These are phyloP conservation scores for Xestia xanthographa DNA, from an alignment of 2,888 invertebrate genomes.

Conservation along the genomic window DNA sequence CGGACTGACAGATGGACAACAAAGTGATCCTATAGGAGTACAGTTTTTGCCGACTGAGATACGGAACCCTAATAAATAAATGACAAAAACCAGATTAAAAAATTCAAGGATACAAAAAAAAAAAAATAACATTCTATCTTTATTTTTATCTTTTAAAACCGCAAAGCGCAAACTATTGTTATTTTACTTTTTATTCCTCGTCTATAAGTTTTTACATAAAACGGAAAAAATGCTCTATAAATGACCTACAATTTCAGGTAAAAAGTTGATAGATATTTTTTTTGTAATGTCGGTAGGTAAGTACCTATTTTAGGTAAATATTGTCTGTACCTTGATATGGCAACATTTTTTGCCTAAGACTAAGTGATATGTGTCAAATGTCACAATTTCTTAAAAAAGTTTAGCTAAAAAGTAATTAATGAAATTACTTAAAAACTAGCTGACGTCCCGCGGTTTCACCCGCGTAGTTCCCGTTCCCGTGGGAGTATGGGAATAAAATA, in stretches of 20 bases:
- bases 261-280: slow-evolving; percentile 38
- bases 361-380: no score
- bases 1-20: no score
- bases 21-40: no score
- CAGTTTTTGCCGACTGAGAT: no score
- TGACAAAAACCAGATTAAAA: background rate
- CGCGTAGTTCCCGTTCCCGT: no score
- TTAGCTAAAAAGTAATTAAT: no score
- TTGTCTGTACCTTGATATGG: background rate
- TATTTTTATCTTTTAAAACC: background rate
- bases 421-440: no score
- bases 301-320: background rate
- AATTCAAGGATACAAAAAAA: slow-evolving; percentile 34
- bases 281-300: slow-evolving; percentile 23
- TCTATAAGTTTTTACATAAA: slow-evolving; percentile 36
- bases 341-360: background rate
- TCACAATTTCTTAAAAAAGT: background rate
- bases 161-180: slow-evolving; percentile 19
- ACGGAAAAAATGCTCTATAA: slow-evolving; percentile 20
- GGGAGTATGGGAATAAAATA: no score
- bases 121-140: slow-evolving; percentile 18
- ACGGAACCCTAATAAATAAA: no score
- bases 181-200: slow-evolving; percentile 33
- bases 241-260: background rate
- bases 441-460: no score